Evolutionary conservation across 2,113 vertebrate genomes (phyloP).

Genomic region (Collichthys lucidus): DNA sequence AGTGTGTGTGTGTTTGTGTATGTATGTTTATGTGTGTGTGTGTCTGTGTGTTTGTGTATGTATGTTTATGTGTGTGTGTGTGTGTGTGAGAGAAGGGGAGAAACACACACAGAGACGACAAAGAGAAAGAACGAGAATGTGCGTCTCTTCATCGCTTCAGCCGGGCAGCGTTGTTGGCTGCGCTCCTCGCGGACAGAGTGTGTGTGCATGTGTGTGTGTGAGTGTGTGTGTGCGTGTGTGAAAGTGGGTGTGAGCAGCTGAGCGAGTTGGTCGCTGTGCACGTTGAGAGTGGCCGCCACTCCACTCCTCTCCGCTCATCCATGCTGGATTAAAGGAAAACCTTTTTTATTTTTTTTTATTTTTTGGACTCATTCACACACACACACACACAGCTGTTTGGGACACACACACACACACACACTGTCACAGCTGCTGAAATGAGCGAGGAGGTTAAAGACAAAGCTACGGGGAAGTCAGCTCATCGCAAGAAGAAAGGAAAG

Average conservation of each 20-base stretch:
- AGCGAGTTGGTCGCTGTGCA: constrained; percentile 65
- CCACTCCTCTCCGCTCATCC: constrained; percentile 62
- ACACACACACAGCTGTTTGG: constrained; percentile 55
- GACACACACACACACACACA: constrained; percentile 42
- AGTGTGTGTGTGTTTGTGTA: constrained; percentile 9
- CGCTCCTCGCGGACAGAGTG: constrained; percentile 29
- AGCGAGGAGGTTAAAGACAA: constrained; percentile 83
- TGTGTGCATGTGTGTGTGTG: constrained; percentile 31
- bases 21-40: too few relatives aligned
- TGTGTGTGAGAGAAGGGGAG: neutral
- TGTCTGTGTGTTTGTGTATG: constrained; percentile 15
- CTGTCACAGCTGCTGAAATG: constrained; percentile 70
- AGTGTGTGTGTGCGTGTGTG: constrained; percentile 49
- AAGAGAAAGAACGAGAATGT: constrained; percentile 36
- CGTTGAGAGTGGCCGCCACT: constrained; percentile 66
- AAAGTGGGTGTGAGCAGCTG: constrained; percentile 78
- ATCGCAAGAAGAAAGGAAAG: constrained; percentile 83
- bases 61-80: neutral
- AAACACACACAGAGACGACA: neutral
- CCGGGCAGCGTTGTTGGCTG: constrained; percentile 57
- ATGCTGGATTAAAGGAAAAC: constrained; percentile 77
- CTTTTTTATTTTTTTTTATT: constrained; percentile 20
- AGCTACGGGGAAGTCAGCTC: constrained; percentile 71
- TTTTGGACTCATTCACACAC: too few relatives aligned
- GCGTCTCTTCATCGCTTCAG: constrained; percentile 49